phyloP scores from a whole-genome alignment of 2,888 invertebrate genomes.

The Lutraria lutraria region DNA sequence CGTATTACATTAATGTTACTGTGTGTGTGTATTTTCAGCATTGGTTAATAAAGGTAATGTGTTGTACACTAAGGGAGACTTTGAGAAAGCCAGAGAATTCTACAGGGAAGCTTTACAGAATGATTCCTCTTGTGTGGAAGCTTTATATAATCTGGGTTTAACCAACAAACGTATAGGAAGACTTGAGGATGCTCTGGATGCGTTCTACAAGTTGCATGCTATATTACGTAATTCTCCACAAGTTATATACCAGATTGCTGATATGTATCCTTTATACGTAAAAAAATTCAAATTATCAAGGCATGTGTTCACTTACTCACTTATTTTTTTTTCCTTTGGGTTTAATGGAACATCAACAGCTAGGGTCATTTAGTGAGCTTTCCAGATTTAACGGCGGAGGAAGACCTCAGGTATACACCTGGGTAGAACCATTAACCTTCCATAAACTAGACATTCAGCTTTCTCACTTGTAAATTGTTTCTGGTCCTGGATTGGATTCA shows the following conservation, averaged over 20 bases:
- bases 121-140: constrained; percentile 94
- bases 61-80: constrained; percentile 90
- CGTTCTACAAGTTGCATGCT: constrained; percentile 92
- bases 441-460: no score
- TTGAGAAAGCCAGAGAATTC: constrained; percentile 91
- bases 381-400: no score
- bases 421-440: no score
- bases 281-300: no score
- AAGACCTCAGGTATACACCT: no score
- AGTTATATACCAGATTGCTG: constrained; percentile 93
- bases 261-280: constrained; percentile 88
- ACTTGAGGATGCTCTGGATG: constrained; percentile 92
- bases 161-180: constrained; percentile 91
- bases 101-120: constrained; percentile 92
- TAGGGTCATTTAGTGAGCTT: no score
- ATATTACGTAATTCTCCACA: constrained; percentile 91
- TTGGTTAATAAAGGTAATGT: constrained; percentile 95
- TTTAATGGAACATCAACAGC: no score
- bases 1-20: not conserved
- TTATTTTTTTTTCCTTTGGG: no score
- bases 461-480: no score
- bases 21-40: constrained; percentile 87
- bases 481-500: no score
- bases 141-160: constrained; percentile 93
- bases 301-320: no score